These are phyloP conservation scores for pig (Sus scrofa) DNA, from an alignment of 2,113 vertebrate genomes.

Conservation along the genomic window T2T-Sscrofa CM000828.6:49894001-49894500, in stretches of 20 bases:
- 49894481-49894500: not conserved
- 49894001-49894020: no score
- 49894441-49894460: not conserved
- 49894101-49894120: not conserved
- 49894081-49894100: no score
- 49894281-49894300: not conserved
- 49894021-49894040: no score
- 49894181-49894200: not conserved
- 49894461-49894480: not conserved
- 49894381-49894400: not conserved
- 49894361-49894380: not conserved
- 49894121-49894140: not conserved
- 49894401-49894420: not conserved
- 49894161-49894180: not conserved
- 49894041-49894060: no score
- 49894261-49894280: not conserved
- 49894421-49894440: not conserved
- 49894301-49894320: fast-evolving
- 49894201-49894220: not conserved
- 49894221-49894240: not conserved
- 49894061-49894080: no score
- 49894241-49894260: not conserved
- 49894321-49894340: not conserved
- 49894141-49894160: not conserved
- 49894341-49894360: not conserved